These are phyloP conservation scores for Megatriorchis doriae DNA, from an alignment of 2,113 vertebrate genomes.

Conservation along the genomic window DNA sequence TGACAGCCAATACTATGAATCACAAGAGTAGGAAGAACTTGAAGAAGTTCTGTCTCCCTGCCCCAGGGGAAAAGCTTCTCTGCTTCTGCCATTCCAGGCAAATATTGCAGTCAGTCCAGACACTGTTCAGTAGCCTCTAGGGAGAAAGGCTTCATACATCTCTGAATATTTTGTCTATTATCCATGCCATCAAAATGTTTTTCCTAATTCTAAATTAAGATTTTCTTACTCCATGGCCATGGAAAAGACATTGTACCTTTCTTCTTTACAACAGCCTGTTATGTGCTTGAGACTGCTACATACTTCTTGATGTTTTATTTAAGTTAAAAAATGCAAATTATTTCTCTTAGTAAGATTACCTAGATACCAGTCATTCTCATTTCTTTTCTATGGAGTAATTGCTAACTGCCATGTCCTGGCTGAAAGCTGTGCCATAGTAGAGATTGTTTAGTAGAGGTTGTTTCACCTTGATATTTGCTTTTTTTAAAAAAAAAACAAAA, in stretches of 20 bases:
- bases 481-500: too few species aligned
- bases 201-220: background rate
- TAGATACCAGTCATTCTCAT: background rate
- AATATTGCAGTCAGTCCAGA: background rate
- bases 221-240: background rate
- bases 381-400: background rate
- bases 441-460: background rate
- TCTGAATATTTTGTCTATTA: background rate
- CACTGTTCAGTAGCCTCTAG: background rate
- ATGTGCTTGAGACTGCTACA: fast-evolving
- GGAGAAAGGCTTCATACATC: background rate
- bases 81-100: background rate
- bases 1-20: background rate
- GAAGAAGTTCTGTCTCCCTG: background rate
- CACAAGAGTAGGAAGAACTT: background rate
- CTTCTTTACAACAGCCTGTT: background rate
- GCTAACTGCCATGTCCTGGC: too few species aligned
- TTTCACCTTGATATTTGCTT: background rate
- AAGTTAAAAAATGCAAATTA: background rate
- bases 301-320: background rate
- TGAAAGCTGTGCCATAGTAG: background rate
- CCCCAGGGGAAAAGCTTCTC: background rate
- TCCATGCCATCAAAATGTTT: background rate
- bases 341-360: background rate
- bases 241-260: background rate